These are phyloP conservation scores for Mnemiopsis leidyi DNA, from an alignment of 37 sponge, comb jelly and placozoan genomes.

Conservation along the genomic window DNA sequence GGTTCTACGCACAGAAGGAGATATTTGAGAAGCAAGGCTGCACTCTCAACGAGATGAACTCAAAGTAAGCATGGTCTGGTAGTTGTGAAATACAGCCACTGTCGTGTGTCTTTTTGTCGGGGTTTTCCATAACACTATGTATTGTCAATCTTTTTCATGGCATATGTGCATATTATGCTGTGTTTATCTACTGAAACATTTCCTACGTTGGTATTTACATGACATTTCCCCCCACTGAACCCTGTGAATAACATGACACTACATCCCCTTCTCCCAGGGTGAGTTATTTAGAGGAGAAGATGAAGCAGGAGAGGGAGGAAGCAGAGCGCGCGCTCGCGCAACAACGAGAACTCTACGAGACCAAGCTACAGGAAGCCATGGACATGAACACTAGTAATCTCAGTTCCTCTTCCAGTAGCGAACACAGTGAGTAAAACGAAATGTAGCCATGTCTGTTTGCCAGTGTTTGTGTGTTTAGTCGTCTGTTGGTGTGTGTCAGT, in stretches of 20 bases:
- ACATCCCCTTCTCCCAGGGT: constrained; percentile 17
- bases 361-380: constrained; percentile 51
- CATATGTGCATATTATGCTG: too few relatives aligned
- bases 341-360: constrained; percentile 31
- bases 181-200: too few relatives aligned
- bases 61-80: constrained; percentile 66
- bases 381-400: constrained; percentile 22
- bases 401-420: constrained; percentile 26
- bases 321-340: background rate
- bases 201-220: too few relatives aligned
- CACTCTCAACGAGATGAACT: constrained; percentile 68
- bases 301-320: constrained; percentile 33
- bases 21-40: constrained; percentile 77
- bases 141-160: too few relatives aligned
- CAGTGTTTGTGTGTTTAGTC: too few relatives aligned
- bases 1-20: constrained; percentile 84
- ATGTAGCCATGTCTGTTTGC: too few relatives aligned
- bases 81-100: too few relatives aligned
- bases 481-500: too few relatives aligned
- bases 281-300: background rate
- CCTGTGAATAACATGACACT: too few relatives aligned
- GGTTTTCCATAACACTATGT: too few relatives aligned
- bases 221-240: too few relatives aligned
- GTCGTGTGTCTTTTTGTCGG: too few relatives aligned
- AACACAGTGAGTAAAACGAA: constrained; percentile 48